Conservation (phyloP, 1,140 invertebrate genomes). For the Piezodorus guildinii region DNA sequence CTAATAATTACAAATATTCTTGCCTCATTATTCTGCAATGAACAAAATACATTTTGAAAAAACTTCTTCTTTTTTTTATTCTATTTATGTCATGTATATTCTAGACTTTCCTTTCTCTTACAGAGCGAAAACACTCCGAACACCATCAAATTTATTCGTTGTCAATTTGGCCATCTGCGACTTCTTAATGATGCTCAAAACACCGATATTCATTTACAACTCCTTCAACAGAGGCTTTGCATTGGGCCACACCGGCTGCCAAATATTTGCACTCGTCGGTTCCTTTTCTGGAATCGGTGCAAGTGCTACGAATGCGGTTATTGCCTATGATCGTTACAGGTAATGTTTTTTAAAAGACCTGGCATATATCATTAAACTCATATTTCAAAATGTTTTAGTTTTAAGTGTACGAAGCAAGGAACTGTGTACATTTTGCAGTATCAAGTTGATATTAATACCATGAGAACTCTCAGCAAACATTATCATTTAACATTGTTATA, state of each 20-base stretch:
- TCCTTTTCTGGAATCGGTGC: conserved; percentile 68
- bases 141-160: conserved; percentile 82
- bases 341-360: conserved; percentile 24
- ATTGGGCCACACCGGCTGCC: conserved; percentile 56
- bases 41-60: too few relatives aligned
- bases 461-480: too few relatives aligned
- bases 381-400: too few relatives aligned
- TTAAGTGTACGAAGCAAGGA: too few relatives aligned
- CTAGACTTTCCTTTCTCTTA: conserved; percentile 9
- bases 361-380: too few relatives aligned
- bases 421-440: too few relatives aligned
- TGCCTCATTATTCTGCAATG: too few relatives aligned
- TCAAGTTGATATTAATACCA: too few relatives aligned
- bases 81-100: too few relatives aligned
- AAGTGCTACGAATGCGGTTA: conserved; percentile 64
- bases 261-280: conserved; percentile 64
- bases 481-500: background rate
- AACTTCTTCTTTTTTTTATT: too few relatives aligned
- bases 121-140: conserved; percentile 70
- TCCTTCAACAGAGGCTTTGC: conserved; percentile 67
- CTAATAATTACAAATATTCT: too few relatives aligned
- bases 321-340: conserved; percentile 60
- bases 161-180: conserved; percentile 77
- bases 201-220: conserved; percentile 78
- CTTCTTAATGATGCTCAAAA: conserved; percentile 77